Conservation (phyloP, 2,888 invertebrate species). For the Eilema griseolum region DNA sequence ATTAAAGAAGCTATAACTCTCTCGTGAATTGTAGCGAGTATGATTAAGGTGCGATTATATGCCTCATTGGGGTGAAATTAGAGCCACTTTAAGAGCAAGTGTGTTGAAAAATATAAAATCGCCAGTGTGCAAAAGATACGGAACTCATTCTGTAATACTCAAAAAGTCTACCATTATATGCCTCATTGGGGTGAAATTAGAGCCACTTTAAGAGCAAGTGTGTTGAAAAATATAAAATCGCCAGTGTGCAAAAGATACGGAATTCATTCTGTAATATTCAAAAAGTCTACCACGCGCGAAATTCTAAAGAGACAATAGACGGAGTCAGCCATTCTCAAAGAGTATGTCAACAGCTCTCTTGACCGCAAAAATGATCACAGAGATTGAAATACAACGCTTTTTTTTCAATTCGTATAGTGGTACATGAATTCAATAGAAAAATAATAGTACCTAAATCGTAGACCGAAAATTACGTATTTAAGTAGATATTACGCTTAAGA, state of each 20-base stretch:
- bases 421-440: neutral
- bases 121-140: slow-evolving; percentile 2
- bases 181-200: no score
- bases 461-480: neutral
- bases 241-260: slow-evolving; percentile 4
- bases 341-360: slow-evolving; percentile 16
- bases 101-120: neutral
- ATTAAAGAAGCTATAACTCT: no score
- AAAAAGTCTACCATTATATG: slow-evolving; percentile 4
- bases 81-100: no score
- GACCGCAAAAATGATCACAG: slow-evolving; percentile 16
- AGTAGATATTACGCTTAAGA: no score
- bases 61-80: no score
- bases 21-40: no score
- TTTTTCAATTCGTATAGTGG: neutral
- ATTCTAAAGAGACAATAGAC: slow-evolving; percentile 5
- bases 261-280: slow-evolving; percentile 2
- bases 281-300: neutral
- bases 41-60: no score
- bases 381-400: slow-evolving; percentile 4
- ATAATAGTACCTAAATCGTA: neutral
- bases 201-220: no score
- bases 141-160: neutral
- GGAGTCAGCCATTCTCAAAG: slow-evolving; percentile 12
- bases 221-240: neutral